These are phyloP conservation scores for Vireo altiloquus DNA, from an alignment of 2,113 vertebrate species.

Conservation along the genomic window DNA sequence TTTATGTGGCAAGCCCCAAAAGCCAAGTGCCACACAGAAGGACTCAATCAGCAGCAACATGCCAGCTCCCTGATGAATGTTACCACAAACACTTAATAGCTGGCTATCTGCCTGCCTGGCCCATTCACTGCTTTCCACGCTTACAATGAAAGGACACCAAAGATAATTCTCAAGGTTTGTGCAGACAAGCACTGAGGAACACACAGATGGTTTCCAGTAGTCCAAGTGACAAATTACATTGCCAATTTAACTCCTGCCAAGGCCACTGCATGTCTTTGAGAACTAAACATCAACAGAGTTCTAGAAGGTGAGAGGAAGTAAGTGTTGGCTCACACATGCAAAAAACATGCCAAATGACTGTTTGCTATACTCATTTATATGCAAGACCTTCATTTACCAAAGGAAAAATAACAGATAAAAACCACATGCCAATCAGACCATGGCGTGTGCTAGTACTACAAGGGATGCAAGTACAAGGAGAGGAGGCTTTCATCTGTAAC, in stretches of 20 bases:
- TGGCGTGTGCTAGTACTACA: neutral
- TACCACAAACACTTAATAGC: neutral
- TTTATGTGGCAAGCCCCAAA: neutral
- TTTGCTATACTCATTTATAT: neutral
- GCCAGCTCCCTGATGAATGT: neutral
- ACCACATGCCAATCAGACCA: neutral
- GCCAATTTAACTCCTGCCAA: neutral
- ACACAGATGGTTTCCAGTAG: neutral
- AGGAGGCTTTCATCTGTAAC: accelerated
- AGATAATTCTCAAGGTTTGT: neutral
- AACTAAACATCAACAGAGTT: neutral
- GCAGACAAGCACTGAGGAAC: neutral
- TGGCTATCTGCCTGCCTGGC: neutral
- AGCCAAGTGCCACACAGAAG: neutral
- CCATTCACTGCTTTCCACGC: neutral
- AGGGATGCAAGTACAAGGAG: neutral
- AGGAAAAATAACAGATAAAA: neutral
- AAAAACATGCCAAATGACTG: neutral
- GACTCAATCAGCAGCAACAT: neutral
- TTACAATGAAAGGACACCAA: neutral
- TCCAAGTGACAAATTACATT: neutral
- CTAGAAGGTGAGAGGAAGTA: neutral
- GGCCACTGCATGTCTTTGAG: accelerated
- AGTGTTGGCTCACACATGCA: neutral
- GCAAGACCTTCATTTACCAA: neutral